These are phyloP conservation scores for Penaeus japonicus DNA, from an alignment of 1,140 invertebrate species.

Conservation along the genomic window DNA sequence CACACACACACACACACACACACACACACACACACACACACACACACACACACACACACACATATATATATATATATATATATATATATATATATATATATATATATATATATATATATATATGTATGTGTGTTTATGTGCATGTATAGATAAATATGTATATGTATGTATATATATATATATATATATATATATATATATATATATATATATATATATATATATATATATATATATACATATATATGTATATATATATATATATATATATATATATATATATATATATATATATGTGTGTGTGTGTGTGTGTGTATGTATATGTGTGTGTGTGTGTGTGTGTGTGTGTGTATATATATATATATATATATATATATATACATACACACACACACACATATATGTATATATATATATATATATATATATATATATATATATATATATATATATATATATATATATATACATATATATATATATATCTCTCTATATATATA, in stretches of 20 bases:
- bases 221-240: too few species aligned
- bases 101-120: background rate
- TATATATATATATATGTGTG: background rate
- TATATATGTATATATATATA: constrained; percentile 13
- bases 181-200: background rate
- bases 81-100: too few species aligned
- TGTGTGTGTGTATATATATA: background rate
- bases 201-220: background rate
- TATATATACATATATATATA: background rate
- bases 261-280: constrained; percentile 13
- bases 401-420: background rate
- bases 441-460: background rate
- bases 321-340: background rate
- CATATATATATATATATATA: too few species aligned
- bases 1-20: too few species aligned
- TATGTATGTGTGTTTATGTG: background rate
- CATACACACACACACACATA: background rate
- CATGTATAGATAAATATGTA: background rate
- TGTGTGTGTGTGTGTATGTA: background rate
- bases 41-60: too few species aligned
- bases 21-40: too few species aligned
- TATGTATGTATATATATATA: constrained; percentile 4
- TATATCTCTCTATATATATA: background rate
- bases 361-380: background rate
- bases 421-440: background rate